Evolutionary conservation across 1,140 invertebrate species (phyloP).

Genomic region (Lethrus apterus): DNA sequence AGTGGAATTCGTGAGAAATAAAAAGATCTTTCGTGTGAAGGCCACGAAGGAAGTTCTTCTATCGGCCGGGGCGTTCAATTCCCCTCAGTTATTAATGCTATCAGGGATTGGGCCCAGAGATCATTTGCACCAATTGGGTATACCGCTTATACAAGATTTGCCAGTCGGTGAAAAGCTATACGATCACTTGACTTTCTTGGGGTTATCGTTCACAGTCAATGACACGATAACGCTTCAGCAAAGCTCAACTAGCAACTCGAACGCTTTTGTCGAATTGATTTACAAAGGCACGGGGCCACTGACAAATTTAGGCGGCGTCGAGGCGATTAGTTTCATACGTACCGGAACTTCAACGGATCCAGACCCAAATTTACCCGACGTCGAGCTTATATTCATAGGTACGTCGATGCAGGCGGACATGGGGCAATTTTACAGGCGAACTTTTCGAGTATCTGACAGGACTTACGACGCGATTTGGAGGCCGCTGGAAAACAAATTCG

Average conservation of each 20-base stretch:
- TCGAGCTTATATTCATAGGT: slow-evolving; percentile 49
- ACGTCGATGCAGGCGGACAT: slow-evolving; percentile 29
- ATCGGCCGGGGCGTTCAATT: slow-evolving; percentile 67
- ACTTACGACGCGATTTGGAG: slow-evolving; percentile 30
- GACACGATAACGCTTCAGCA: slow-evolving; percentile 20
- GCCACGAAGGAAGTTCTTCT: slow-evolving; percentile 59
- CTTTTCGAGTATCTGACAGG: slow-evolving; percentile 26
- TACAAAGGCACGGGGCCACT: slow-evolving; percentile 21
- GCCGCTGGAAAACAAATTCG: slow-evolving; percentile 23
- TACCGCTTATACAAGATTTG: slow-evolving; percentile 43
- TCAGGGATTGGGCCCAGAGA: slow-evolving; percentile 68
- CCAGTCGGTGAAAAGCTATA: slow-evolving; percentile 50
- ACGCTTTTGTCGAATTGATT: slow-evolving; percentile 8
- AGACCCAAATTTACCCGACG: slow-evolving; percentile 46
- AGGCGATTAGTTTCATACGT: slow-evolving; percentile 44
- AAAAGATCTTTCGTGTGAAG: slow-evolving; percentile 38
- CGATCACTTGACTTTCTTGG: slow-evolving; percentile 46
- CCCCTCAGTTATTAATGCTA: slow-evolving; percentile 73
- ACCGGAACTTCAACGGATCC: slow-evolving; percentile 30
- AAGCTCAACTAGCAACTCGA: slow-evolving; percentile 2
- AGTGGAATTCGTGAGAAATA: slow-evolving; percentile 53
- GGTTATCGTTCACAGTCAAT: slow-evolving; percentile 33
- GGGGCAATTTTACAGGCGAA: slow-evolving; percentile 29
- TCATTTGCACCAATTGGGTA: slow-evolving; percentile 43
- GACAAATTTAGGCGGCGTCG: slow-evolving; percentile 40